Evolutionary conservation across 2,113 vertebrate genomes (phyloP).

Genomic region (Apodemus speciosus): DNA sequence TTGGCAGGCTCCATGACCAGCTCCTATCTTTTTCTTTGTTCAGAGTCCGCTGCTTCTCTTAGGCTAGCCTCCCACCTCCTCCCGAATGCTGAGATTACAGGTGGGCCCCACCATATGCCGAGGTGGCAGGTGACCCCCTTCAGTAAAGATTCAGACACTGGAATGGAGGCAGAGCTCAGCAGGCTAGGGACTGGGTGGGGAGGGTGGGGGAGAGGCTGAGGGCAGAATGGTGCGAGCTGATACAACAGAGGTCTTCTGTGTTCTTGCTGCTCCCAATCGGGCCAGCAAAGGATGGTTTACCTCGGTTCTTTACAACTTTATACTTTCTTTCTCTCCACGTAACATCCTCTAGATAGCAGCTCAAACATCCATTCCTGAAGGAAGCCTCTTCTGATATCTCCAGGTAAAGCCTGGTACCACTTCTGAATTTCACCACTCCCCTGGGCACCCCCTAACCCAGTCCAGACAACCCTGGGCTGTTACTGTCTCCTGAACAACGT

Average conservation of each 20-base stretch:
- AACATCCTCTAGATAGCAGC: not conserved
- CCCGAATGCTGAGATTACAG: not conserved
- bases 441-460: not conserved
- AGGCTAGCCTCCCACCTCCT: not conserved
- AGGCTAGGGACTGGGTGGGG: not conserved
- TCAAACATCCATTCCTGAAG: not conserved
- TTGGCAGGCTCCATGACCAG: not conserved
- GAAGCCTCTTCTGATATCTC: not conserved
- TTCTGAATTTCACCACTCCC: not conserved
- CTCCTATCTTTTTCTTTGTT: not conserved
- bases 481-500: not conserved
- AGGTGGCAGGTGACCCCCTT: not conserved
- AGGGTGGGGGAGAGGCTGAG: not conserved
- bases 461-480: not conserved
- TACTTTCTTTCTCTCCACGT: not conserved
- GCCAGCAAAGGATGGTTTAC: not conserved
- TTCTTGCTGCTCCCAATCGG: not conserved
- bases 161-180: not conserved
- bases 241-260: not conserved
- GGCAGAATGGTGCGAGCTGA: not conserved
- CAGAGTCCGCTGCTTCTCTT: no score
- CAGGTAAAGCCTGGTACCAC: not conserved
- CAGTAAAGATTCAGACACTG: not conserved
- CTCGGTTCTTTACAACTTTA: not conserved
- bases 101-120: not conserved